These are phyloP conservation scores for Pungitius pungitius DNA, from an alignment of 2,113 vertebrate species.

Conservation along the genomic window DNA sequence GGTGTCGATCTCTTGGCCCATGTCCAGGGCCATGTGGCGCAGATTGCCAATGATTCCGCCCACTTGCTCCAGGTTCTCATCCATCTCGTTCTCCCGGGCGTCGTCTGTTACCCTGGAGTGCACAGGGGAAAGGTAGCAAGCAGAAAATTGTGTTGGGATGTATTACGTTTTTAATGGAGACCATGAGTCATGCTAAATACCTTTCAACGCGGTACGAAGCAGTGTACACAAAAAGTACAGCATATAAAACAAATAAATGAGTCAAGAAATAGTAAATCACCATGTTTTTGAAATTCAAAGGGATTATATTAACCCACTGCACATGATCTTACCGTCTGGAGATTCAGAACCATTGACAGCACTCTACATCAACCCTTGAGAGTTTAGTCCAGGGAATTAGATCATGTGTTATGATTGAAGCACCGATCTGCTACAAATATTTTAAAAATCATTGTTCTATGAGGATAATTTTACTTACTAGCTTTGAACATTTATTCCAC, in stretches of 20 bases:
- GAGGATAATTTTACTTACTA: background rate
- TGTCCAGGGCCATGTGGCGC: slow-evolving; percentile 99
- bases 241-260: background rate
- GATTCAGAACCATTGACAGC: slow-evolving; percentile 26
- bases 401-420: background rate
- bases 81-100: slow-evolving; percentile 98
- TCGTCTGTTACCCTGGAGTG: slow-evolving; percentile 93
- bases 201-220: background rate
- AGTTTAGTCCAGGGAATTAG: background rate
- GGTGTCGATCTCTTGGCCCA: slow-evolving; percentile 99
- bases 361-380: background rate
- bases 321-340: background rate
- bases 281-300: background rate
- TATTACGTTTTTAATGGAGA: background rate
- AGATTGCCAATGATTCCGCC: slow-evolving; percentile 98
- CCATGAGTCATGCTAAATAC: background rate
- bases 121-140: slow-evolving; percentile 18
- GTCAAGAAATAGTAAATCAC: background rate
- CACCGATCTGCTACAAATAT: background rate
- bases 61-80: slow-evolving; percentile 99
- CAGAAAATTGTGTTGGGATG: slow-evolving; percentile 10
- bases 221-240: background rate
- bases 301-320: too few relatives aligned
- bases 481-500: background rate
- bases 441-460: background rate